Conservation (phyloP, 2,113 vertebrate genomes). For the Gallinago jamesoni region DNA sequence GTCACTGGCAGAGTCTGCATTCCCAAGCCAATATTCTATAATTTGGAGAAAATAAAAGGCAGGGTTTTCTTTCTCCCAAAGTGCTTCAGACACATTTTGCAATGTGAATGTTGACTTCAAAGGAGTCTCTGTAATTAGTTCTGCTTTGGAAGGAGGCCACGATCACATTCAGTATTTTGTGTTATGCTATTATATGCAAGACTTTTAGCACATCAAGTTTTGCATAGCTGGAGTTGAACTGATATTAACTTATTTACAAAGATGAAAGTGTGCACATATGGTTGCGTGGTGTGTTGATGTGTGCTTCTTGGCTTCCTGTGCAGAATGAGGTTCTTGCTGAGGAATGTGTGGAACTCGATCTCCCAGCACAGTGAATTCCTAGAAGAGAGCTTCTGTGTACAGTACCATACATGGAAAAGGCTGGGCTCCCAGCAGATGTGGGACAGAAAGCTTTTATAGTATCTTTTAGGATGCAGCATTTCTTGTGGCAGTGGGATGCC, state of each 20-base stretch:
- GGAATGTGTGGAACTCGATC: slow-evolving; percentile 54
- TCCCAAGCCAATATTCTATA: background rate
- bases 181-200: background rate
- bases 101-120: background rate
- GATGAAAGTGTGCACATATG: slow-evolving; percentile 29
- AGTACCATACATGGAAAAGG: slow-evolving; percentile 53
- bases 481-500: background rate
- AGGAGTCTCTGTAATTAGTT: background rate
- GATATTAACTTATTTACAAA: slow-evolving; percentile 4
- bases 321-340: slow-evolving; percentile 36
- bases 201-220: background rate
- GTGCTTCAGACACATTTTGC: background rate
- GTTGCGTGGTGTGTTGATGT: background rate
- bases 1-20: background rate
- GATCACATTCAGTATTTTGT: background rate
- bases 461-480: background rate
- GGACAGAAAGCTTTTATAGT: slow-evolving; percentile 3
- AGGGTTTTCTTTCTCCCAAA: background rate
- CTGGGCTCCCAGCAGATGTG: background rate
- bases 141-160: background rate
- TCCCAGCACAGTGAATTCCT: slow-evolving; percentile 39
- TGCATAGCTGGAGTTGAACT: background rate
- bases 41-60: background rate
- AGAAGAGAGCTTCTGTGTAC: slow-evolving; percentile 59
- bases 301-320: slow-evolving; percentile 46